These are phyloP conservation scores for Zosterops japonicus DNA, from an alignment of 2,113 vertebrate genomes.

Conservation along the genomic window DNA sequence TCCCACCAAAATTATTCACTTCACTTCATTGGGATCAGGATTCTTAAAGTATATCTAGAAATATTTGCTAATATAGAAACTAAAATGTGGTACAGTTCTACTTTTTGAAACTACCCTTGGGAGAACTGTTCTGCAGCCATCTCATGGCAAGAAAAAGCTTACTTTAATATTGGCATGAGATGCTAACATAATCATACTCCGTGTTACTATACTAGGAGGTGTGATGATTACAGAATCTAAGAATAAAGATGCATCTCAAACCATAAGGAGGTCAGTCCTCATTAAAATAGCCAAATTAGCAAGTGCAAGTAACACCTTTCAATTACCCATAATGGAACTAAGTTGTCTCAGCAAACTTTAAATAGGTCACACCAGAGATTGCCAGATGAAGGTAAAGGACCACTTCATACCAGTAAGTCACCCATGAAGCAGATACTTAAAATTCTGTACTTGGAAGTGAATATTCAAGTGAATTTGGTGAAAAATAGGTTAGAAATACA, in stretches of 20 bases:
- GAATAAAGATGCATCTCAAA: neutral
- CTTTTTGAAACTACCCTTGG: neutral
- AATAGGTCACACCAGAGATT: neutral
- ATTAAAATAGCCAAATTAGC: neutral
- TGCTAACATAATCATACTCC: neutral
- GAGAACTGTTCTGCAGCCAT: neutral
- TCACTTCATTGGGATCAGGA: neutral
- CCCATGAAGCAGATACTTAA: neutral
- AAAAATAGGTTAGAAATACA: neutral
- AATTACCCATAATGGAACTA: neutral
- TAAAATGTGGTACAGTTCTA: neutral
- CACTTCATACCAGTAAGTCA: neutral
- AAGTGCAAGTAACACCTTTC: neutral
- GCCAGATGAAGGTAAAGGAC: neutral
- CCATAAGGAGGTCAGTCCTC: neutral
- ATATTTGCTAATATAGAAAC: neutral
- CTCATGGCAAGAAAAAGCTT: neutral
- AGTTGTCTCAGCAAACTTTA: neutral
- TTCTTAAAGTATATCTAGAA: neutral
- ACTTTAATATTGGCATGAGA: neutral
- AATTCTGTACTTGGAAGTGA: neutral
- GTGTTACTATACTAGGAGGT: neutral
- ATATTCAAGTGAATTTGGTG: neutral
- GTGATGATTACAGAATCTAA: neutral
- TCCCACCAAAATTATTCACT: neutral